Evolutionary conservation across 2,888 invertebrate species (phyloP).

Genomic region (Sesia bembeciformis): DNA sequence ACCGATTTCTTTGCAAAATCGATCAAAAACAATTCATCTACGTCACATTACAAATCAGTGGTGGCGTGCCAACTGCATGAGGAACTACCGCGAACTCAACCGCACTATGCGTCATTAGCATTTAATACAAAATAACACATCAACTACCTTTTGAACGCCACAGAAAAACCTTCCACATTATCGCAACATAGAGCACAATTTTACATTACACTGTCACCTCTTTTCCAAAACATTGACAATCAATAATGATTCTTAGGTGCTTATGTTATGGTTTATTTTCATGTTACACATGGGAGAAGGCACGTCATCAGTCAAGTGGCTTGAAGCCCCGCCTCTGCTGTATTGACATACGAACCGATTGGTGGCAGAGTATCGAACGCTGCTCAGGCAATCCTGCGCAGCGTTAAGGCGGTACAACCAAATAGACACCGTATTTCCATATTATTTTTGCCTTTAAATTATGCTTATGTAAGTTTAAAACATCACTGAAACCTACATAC

Average conservation of each 20-base stretch:
- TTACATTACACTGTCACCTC: background rate
- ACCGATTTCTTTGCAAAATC: background rate
- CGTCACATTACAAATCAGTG: slow-evolving; percentile 54
- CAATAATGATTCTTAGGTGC: background rate
- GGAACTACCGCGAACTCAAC: slow-evolving; percentile 66
- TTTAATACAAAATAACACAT: slow-evolving; percentile 59
- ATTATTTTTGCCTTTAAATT: background rate
- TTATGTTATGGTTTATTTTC: background rate
- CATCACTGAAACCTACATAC: no score
- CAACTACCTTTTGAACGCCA: slow-evolving; percentile 25
- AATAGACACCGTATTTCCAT: background rate
- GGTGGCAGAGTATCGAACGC: slow-evolving; percentile 35
- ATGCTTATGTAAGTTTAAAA: no score
- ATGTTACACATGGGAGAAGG: background rate
- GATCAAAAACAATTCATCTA: background rate
- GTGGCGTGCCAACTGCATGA: slow-evolving; percentile 66
- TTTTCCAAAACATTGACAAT: background rate
- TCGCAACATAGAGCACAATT: slow-evolving; percentile 12
- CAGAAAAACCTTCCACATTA: slow-evolving; percentile 27
- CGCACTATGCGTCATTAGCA: slow-evolving; percentile 64
- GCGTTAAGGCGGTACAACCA: slow-evolving; percentile 31
- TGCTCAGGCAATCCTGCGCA: slow-evolving; percentile 62
- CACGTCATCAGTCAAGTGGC: slow-evolving; percentile 18
- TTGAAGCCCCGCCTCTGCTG: slow-evolving; percentile 45
- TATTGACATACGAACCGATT: slow-evolving; percentile 62